Evolutionary conservation across 2,888 invertebrate species (phyloP), one percentile per base, ranked within the genome.

Genomic region (Oscheius myriophilus): DNA sequence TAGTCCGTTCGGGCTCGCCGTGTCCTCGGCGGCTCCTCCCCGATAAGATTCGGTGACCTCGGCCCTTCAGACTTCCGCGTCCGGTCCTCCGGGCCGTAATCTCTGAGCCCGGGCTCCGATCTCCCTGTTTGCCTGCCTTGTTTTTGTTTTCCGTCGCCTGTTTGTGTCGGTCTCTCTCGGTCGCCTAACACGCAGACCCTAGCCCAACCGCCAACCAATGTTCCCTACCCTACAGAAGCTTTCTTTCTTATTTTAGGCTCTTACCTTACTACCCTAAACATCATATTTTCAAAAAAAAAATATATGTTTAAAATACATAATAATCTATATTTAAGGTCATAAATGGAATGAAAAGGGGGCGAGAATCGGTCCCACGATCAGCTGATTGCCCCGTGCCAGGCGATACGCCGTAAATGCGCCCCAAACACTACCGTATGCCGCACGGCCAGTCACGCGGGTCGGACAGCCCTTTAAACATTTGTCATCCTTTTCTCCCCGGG

Each of bases 1-100:
- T 33, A 33, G 33, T 33, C 33, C 33, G 33, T 9, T 33, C 33
- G 33, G 33, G 33, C 33, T 33, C n/a, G n/a, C 18, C 14, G 23
- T 14, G 59, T 57, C 46, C 46, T 59, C 59, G 45, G n/a, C 25
- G 25, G 42, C 49, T 61, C 61, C 21, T n/a, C 61, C n/a, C n/a
- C 14, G 61, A 61, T 61, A 61, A 61, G 61, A 61, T 61, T 49
- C 61, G 46, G 46, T 61, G 49, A 46, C 61, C 61, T 61, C 61
- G 61, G 46, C 61, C 61, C 49, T 39, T 26, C 46, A 26, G 43
- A 49, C 49, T 33, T 33, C 33, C 33, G 33, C 33, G 33, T 33
- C 33, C 33, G 33, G 33, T 33, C 33, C 33, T 33, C 33, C 33
- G 33, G 33, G 33, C 33, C 33, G 33, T 61, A 61, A 61, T 49